These are phyloP conservation scores for Bos indicus DNA, from an alignment of 2,113 vertebrate genomes.

Conservation along the genomic window DNA sequence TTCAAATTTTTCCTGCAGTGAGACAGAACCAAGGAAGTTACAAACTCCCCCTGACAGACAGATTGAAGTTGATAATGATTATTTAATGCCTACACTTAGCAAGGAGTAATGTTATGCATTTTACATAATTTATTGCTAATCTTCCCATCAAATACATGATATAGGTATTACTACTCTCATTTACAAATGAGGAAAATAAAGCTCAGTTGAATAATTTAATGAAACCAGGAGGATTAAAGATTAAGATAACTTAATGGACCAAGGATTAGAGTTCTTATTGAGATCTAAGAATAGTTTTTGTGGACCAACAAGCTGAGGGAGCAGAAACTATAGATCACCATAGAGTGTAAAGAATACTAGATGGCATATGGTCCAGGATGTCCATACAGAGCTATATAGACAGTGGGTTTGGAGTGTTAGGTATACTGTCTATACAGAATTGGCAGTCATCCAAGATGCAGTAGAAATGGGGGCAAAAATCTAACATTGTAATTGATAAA, in stretches of 20 bases:
- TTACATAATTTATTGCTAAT: background rate
- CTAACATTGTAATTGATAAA: background rate
- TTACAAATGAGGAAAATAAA: constrained; percentile 5
- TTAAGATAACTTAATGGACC: background rate
- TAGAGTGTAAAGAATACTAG: background rate
- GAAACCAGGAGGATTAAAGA: background rate
- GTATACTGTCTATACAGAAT: background rate
- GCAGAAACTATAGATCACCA: background rate
- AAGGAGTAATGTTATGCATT: background rate
- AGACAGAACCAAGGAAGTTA: background rate
- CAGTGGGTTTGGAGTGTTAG: background rate
- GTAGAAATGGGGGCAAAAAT: background rate
- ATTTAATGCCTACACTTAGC: background rate
- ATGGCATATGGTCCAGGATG: background rate
- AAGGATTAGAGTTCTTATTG: background rate
- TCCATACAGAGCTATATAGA: background rate
- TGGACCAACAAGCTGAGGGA: background rate
- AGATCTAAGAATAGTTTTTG: background rate
- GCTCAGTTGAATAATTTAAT: background rate
- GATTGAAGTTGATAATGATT: background rate
- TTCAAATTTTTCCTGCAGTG: background rate
- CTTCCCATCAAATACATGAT: background rate
- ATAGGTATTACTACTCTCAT: background rate
- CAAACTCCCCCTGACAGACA: background rate
- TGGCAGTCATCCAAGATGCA: background rate